Evolutionary conservation across 1,140 invertebrate genomes (phyloP).

Genomic region (Bombus balteatus): DNA sequence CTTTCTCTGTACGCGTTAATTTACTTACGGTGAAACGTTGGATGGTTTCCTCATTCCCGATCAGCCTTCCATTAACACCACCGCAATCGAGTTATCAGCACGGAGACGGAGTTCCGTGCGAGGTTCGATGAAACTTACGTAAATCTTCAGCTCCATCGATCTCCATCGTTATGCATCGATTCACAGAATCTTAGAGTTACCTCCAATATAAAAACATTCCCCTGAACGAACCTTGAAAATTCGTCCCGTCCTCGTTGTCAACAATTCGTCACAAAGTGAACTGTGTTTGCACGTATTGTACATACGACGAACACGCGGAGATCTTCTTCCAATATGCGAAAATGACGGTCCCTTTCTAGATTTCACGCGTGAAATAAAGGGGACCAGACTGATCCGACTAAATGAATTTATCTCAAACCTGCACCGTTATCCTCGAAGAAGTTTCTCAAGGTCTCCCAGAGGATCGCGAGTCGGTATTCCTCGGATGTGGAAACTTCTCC

Average conservation of each 20-base stretch:
- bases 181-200: background rate
- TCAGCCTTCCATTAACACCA: conserved; percentile 22
- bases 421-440: conserved; percentile 34
- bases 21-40: background rate
- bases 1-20: background rate
- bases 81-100: conserved; percentile 27
- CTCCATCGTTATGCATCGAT: background rate
- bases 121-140: background rate
- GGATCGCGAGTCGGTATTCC: background rate
- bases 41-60: background rate
- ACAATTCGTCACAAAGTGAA: background rate
- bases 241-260: background rate
- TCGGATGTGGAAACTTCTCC: background rate
- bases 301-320: background rate
- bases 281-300: background rate
- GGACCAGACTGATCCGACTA: background rate
- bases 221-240: too few relatives aligned
- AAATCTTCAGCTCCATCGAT: background rate
- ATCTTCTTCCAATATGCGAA: background rate
- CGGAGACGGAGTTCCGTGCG: background rate
- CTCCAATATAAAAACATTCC: too few relatives aligned
- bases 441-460: conserved; percentile 30
- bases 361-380: background rate
- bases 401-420: conserved; percentile 49
- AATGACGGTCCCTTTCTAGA: background rate